Percentiles rank a stretch among this genome's conserved stretches.
phyloP scores from a whole-genome alignment of 2,888 invertebrate species.

The Neria commutata region DNA sequence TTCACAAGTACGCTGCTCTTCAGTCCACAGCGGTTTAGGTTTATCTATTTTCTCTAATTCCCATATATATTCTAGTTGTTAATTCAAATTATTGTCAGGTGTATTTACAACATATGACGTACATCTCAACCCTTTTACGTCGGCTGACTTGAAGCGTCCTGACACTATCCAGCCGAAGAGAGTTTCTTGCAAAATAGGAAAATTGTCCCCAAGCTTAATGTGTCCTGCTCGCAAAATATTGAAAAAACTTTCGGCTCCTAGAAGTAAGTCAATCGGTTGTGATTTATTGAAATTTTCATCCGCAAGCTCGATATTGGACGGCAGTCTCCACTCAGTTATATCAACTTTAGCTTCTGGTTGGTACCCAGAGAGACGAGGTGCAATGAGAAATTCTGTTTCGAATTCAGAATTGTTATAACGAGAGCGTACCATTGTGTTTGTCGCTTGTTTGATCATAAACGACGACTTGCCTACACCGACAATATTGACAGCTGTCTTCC shows the following conservation, averaged over 20 bases:
- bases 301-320: conserved; percentile 12
- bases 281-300: conserved; percentile 8
- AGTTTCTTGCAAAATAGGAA: conserved; percentile 14
- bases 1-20: not conserved
- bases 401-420: not conserved
- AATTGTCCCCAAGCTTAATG: not conserved
- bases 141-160: not conserved
- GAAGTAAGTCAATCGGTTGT: conserved; percentile 4
- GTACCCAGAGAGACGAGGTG: not conserved
- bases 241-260: conserved; percentile 14
- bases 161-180: conserved; percentile 10
- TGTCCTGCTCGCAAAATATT: conserved; percentile 1
- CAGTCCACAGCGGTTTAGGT: not conserved
- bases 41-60: not conserved
- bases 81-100: not conserved
- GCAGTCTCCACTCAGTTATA: not conserved
- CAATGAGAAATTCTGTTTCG: not conserved
- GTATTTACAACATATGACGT: not conserved
- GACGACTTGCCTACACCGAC: conserved; percentile 6
- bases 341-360: not conserved
- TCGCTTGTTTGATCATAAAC: conserved; percentile 4
- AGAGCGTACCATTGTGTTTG: conserved; percentile 6
- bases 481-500: not conserved
- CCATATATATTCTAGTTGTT: not conserved
- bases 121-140: not conserved